These are phyloP conservation scores for Drosophila yooni DNA, from an alignment of 2,888 invertebrate genomes.

Conservation along the genomic window DNA sequence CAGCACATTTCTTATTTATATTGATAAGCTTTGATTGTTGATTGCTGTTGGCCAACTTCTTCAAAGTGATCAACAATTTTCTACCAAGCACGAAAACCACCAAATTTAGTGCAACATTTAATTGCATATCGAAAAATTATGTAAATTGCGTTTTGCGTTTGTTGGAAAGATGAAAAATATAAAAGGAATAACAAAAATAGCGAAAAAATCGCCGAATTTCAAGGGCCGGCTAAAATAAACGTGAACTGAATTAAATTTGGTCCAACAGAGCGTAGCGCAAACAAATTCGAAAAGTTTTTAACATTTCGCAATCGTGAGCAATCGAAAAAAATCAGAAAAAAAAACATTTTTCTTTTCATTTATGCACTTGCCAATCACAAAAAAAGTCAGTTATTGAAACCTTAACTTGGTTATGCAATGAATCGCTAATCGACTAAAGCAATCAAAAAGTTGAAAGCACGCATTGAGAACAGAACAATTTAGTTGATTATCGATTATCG, in stretches of 20 bases:
- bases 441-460: background rate
- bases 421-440: background rate
- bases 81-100: background rate
- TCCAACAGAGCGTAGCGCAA: conserved; percentile 25
- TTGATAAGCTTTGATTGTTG: conserved; percentile 48
- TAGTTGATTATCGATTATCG: background rate
- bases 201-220: conserved; percentile 27
- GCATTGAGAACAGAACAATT: background rate
- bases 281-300: conserved; percentile 1
- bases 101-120: conserved; percentile 23
- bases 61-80: conserved; percentile 17
- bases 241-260: conserved; percentile 36
- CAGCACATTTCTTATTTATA: conserved; percentile 19
- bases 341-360: background rate
- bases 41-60: conserved; percentile 18
- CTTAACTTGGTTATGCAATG: background rate
- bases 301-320: conserved; percentile 10
- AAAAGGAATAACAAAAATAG: conserved; percentile 14
- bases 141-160: conserved; percentile 56
- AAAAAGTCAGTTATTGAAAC: conserved; percentile 6
- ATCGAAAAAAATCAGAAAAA: conserved; percentile 8
- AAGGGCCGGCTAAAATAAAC: conserved; percentile 32
- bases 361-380: background rate
- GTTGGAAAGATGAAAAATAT: background rate
- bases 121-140: conserved; percentile 29